phyloP scores from a whole-genome alignment of 2,888 invertebrate genomes.

The Atethmia centrago region DNA sequence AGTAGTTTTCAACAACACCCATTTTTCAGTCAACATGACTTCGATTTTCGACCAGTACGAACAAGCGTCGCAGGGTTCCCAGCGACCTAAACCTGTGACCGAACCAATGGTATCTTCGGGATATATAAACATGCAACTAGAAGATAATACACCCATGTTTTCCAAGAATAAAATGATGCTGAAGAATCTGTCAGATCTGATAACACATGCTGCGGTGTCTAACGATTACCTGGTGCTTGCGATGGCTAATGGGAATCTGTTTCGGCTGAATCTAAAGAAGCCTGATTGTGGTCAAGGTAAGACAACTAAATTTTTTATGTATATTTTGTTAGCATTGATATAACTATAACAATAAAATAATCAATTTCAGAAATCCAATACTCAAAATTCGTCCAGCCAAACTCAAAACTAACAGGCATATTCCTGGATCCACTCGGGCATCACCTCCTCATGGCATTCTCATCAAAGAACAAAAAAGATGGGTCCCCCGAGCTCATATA shows the following conservation, averaged over 20 bases:
- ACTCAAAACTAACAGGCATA: constrained; percentile 92
- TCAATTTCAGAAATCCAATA: constrained; percentile 93
- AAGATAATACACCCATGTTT: constrained; percentile 96
- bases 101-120: constrained; percentile 89
- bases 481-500: constrained; percentile 94
- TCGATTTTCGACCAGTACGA: constrained; percentile 96
- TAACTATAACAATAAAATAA: not conserved
- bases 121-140: constrained; percentile 90
- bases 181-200: constrained; percentile 93
- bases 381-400: constrained; percentile 91
- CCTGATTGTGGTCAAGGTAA: constrained; percentile 95
- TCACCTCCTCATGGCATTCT: constrained; percentile 95
- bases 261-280: constrained; percentile 95
- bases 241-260: constrained; percentile 95
- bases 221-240: constrained; percentile 96
- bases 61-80: constrained; percentile 92
- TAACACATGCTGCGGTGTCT: constrained; percentile 95
- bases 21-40: constrained; percentile 90
- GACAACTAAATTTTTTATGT: no score
- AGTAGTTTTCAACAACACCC: constrained; percentile 44
- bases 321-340: not conserved
- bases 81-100: constrained; percentile 79
- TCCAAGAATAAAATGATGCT: constrained; percentile 95
- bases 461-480: constrained; percentile 90
- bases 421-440: constrained; percentile 97